Evolutionary conservation across 2,113 vertebrate genomes (phyloP).

Genomic region (Electrona antarctica): DNA sequence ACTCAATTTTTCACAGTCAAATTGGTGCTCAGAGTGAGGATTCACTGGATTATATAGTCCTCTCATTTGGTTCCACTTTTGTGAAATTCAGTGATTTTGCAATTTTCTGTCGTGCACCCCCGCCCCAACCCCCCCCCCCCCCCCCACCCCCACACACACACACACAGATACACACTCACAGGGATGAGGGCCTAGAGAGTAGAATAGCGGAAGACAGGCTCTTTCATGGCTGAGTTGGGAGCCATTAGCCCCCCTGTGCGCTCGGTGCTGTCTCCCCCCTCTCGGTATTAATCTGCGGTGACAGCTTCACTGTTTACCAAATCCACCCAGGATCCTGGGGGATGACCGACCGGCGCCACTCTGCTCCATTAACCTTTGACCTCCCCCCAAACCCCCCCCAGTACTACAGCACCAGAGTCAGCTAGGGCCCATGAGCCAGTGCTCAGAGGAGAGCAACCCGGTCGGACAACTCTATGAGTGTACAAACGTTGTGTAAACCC

Average conservation of each 20-base stretch:
- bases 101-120: constrained; percentile 13
- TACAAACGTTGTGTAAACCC: too few relatives aligned
- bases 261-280: constrained; percentile 60
- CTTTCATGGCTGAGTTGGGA: constrained; percentile 75
- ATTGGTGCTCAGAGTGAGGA: too few relatives aligned
- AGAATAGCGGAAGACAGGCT: constrained; percentile 70
- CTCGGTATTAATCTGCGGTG: constrained; percentile 83
- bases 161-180: neutral
- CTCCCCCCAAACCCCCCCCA: constrained; percentile 25
- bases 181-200: constrained; percentile 59
- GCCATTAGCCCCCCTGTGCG: constrained; percentile 70
- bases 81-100: neutral
- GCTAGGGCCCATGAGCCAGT: constrained; percentile 49
- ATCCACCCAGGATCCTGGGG: constrained; percentile 77
- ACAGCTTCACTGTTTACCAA: constrained; percentile 84
- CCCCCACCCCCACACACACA: constrained; percentile 4
- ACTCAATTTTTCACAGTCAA: too few relatives aligned
- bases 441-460: constrained; percentile 34
- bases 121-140: neutral
- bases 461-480: constrained; percentile 73
- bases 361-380: constrained; percentile 84
- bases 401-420: constrained; percentile 64
- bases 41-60: constrained; percentile 37
- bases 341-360: constrained; percentile 76
- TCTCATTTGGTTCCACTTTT: constrained; percentile 39